A percentile compares a stretch with the other conserved stretches of the same genome.
phyloP scores from a whole-genome alignment of 2,797 vertebrate species.

The Brachyalestes nurse region DNA sequence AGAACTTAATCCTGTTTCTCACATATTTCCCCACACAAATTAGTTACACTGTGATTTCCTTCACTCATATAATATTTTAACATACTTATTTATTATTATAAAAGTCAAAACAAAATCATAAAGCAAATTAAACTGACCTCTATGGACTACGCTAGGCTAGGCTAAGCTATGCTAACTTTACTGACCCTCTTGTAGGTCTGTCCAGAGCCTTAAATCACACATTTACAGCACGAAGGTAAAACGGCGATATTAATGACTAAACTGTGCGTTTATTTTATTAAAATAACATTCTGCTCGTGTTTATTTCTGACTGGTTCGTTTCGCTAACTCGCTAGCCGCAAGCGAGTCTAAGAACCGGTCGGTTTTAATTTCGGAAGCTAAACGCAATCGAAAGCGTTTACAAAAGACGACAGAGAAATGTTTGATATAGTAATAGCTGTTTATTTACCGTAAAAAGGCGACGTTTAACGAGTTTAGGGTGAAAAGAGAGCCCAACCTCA shows the following conservation, averaged over 20 bases:
- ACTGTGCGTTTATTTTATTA: background rate
- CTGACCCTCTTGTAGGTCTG: background rate
- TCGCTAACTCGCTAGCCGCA: background rate
- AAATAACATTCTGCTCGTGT: no score
- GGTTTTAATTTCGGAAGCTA: background rate
- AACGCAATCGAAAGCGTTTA: background rate
- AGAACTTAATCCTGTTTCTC: no score
- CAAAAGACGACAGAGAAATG: fast-evolving
- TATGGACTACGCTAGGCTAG: background rate
- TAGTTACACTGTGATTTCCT: no score
- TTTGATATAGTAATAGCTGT: background rate
- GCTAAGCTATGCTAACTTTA: background rate
- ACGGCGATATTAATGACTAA: background rate
- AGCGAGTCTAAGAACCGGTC: background rate
- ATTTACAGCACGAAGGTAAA: background rate
- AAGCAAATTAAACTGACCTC: background rate
- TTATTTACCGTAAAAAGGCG: background rate
- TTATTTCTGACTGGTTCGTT: background rate
- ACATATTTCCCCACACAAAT: no score
- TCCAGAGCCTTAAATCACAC: no score
- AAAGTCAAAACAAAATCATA: no score
- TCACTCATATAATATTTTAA: no score
- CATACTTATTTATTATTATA: no score
- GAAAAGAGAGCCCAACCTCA: constrained; percentile 44
- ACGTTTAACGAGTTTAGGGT: no score